A percentile compares a stretch with the other conserved stretches of the same genome.
phyloP scores from a whole-genome alignment of 2,797 vertebrate genomes.

The Artibeus jamaicensis region DNA sequence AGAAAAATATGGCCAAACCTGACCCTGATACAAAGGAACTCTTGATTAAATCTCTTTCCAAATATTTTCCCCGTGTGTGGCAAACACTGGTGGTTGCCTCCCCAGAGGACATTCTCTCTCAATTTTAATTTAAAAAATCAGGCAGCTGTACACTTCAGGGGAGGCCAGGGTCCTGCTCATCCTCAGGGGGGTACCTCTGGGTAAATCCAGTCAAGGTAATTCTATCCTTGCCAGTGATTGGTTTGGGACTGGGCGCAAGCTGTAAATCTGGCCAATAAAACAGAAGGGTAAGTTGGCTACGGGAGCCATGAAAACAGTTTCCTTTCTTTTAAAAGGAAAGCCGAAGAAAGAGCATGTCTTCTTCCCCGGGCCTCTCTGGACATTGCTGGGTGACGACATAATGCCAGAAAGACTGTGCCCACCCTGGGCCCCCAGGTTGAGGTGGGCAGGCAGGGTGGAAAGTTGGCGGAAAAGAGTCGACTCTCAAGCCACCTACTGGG shows the following conservation, averaged over 20 bases:
- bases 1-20: neutral
- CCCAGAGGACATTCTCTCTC: neutral
- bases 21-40: neutral
- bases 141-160: neutral
- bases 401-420: neutral
- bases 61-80: neutral
- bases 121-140: neutral
- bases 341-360: neutral
- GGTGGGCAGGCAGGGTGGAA: neutral
- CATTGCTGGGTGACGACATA: neutral
- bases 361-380: neutral
- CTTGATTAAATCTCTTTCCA: neutral
- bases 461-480: neutral
- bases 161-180: neutral
- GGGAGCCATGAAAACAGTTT: neutral
- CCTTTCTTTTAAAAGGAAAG: neutral
- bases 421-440: neutral
- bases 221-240: neutral
- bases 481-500: neutral
- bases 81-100: neutral
- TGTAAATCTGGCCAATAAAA: neutral
- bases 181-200: neutral
- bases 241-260: neutral
- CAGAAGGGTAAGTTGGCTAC: neutral
- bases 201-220: neutral